Base-by-base conservation (phyloP, 2,113 vertebrate species). In the Gallinago paraguaiae region DNA sequence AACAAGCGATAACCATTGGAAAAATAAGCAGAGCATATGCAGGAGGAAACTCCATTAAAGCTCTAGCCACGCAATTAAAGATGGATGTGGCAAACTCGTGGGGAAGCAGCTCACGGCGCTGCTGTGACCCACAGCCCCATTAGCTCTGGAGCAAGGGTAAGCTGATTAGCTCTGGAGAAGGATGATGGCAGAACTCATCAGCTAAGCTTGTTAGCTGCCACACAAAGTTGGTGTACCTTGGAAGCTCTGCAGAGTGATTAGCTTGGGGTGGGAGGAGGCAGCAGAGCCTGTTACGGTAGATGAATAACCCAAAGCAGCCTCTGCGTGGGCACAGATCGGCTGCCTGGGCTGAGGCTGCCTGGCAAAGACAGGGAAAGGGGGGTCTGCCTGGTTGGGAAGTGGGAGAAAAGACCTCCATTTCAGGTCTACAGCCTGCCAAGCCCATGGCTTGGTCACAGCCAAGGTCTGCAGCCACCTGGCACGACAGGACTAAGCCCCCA, bases 171-270 rank as follows among this genome's bases (percentile, higher is more conserved):
- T 90, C 93, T 80, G 94, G 90, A 83, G 93, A 94, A 96, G 71
- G 90, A 90, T 86, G 94, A 86, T 81, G 96, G 95, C 95, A 95
- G 79, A 94, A 95, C 93, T 86, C 92, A 91, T 95, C 97, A 97
- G 95, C 86, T 95, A 90, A 95, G 92, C 95, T 95, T 95, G 96
- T 96, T 96, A 96, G 96, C 94, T 71, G 92, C 92, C 93, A 94
- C 91, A 61, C 60, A 33, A 89, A 95, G 95, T 82, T 94, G 94
- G 91, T 90, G 93, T 74, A 93, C 77, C 91, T 92, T 92, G 93
- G 94, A 97, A 96, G 95, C 94, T 90, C 82, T 90, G 92, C 93
- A 82, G 82, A 96, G 78, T 6, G 87, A 94, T 97, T 95, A 94
- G 90, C 83, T 82, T 6, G 68, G 94, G 95, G 88, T 93, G 90